A percentile compares a stretch with the other conserved stretches of the same genome.
Conservation (phyloP, 2,888 invertebrate species). For the Schizotus pectinicornis region DNA sequence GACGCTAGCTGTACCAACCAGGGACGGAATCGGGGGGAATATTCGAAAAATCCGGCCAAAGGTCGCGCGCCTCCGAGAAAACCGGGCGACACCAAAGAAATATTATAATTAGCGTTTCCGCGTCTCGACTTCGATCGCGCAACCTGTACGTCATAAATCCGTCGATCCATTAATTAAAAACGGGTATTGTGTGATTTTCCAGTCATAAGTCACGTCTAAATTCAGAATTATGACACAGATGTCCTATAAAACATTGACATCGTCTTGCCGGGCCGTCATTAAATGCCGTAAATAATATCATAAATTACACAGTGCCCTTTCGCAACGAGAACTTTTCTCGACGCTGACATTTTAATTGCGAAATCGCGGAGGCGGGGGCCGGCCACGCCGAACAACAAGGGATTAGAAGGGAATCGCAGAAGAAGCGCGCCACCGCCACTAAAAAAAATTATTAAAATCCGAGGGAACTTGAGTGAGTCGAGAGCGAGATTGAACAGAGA, state of each 20-base stretch:
- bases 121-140: not conserved
- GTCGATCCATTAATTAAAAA: conserved; percentile 49
- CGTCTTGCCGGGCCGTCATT: conserved; percentile 41
- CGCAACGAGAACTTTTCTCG: conserved; percentile 21
- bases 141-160: conserved; percentile 41
- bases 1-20: not conserved
- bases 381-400: too few relatives aligned
- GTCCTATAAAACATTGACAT: conserved; percentile 46
- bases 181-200: conserved; percentile 40
- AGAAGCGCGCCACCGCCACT: too few relatives aligned
- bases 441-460: too few relatives aligned
- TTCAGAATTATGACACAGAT: conserved; percentile 46
- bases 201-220: conserved; percentile 47
- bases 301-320: conserved; percentile 23
- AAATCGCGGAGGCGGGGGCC: conserved; percentile 10
- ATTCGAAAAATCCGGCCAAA: too few relatives aligned
- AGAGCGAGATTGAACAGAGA: too few relatives aligned
- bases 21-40: too few relatives aligned
- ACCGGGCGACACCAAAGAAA: not conserved
- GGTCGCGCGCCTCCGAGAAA: too few relatives aligned
- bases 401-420: too few relatives aligned
- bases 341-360: conserved; percentile 24
- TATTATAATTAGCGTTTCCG: not conserved
- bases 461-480: too few relatives aligned
- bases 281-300: conserved; percentile 43